Evolutionary conservation across 2,113 vertebrate species (phyloP).

Genomic region (Stomatorhinus ivindoensis): DNA sequence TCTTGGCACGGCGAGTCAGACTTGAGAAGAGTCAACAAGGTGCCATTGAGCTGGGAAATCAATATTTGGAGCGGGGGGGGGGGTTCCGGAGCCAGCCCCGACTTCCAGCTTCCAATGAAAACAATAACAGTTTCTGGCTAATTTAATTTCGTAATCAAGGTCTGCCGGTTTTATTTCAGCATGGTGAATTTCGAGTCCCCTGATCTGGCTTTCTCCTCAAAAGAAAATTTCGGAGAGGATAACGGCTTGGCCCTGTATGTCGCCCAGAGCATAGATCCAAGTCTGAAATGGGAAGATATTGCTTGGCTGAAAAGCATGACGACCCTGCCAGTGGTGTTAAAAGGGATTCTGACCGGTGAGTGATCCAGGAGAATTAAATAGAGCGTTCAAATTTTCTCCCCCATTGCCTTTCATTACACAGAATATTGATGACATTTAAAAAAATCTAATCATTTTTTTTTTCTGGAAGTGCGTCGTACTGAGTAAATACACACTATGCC

Average conservation of each 20-base stretch:
- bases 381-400: neutral
- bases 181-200: slow-evolving; percentile 82
- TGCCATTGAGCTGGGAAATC: slow-evolving; percentile 57
- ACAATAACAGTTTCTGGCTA: slow-evolving; percentile 46
- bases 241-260: slow-evolving; percentile 86
- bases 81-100: slow-evolving; percentile 17
- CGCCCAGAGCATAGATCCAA: slow-evolving; percentile 75
- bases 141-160: slow-evolving; percentile 21
- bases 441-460: neutral
- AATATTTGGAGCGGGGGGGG: slow-evolving; percentile 20
- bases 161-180: slow-evolving; percentile 47
- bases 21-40: slow-evolving; percentile 65
- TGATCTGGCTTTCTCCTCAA: slow-evolving; percentile 72
- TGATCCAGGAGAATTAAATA: neutral
- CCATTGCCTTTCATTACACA: neutral
- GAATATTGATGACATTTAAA: neutral
- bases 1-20: slow-evolving; percentile 61
- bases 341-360: slow-evolving; percentile 81
- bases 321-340: slow-evolving; percentile 72
- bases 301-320: slow-evolving; percentile 79
- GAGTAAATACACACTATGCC: neutral
- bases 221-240: slow-evolving; percentile 69
- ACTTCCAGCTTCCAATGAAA: slow-evolving; percentile 54
- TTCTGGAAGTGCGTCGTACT: neutral
- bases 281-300: slow-evolving; percentile 78